A percentile compares a stretch with the other conserved stretches of the same genome.
These are phyloP conservation scores for Heterotis niloticus DNA, from an alignment of 2,113 vertebrate species.

Conservation along the genomic window DNA sequence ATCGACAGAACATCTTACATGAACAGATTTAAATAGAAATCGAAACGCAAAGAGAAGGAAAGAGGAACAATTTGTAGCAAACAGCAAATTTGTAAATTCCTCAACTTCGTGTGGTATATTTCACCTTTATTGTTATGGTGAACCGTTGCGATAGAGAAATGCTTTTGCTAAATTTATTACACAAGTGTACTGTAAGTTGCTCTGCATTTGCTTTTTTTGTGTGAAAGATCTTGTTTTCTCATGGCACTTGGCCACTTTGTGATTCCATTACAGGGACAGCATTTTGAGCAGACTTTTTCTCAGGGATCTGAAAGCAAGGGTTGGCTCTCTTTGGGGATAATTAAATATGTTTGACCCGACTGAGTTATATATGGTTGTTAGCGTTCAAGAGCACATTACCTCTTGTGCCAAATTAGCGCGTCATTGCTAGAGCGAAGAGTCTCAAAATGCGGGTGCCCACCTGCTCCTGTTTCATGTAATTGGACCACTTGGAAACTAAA, in stretches of 20 bases:
- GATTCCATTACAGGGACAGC: slow-evolving; percentile 11
- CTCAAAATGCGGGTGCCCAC: not conserved
- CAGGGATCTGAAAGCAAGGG: not conserved
- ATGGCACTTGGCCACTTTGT: not conserved
- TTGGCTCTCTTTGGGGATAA: not conserved
- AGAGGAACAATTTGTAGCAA: too few relatives aligned
- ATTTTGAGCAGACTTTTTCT: not conserved
- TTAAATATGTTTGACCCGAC: not conserved
- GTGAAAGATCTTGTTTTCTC: too few relatives aligned
- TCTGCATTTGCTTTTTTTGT: too few relatives aligned
- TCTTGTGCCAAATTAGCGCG: not conserved
- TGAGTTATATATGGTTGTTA: slow-evolving; percentile 1
- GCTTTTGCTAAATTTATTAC: too few relatives aligned
- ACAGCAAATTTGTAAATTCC: too few relatives aligned
- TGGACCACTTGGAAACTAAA: not conserved
- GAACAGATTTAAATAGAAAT: too few relatives aligned
- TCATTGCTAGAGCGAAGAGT: not conserved
- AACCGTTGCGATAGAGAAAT: too few relatives aligned
- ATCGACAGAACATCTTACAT: too few relatives aligned
- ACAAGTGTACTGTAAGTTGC: too few relatives aligned
- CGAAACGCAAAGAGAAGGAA: too few relatives aligned
- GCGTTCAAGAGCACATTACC: slow-evolving; percentile 3
- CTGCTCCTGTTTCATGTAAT: not conserved
- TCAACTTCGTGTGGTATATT: too few relatives aligned
- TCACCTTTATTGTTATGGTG: too few relatives aligned